Evolutionary conservation across 1,140 invertebrate genomes (phyloP).

Genomic region (Bombus fervidus): DNA sequence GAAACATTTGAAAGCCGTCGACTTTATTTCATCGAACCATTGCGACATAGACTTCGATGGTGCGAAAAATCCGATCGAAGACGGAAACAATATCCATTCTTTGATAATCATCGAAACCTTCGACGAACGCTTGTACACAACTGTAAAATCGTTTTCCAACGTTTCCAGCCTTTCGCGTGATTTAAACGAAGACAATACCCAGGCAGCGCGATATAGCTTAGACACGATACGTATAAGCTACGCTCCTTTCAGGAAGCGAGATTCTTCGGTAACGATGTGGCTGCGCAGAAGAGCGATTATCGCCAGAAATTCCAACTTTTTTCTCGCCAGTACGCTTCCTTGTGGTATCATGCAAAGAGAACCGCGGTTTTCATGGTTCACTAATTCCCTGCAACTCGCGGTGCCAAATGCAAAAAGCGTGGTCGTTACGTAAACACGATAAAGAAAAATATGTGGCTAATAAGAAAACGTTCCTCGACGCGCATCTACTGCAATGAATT

Average conservation of each 20-base stretch:
- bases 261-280: constrained; percentile 9
- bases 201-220: not conserved
- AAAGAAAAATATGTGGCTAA: not conserved
- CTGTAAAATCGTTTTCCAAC: no score
- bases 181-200: not conserved
- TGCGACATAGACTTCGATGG: no score
- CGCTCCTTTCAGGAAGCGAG: not conserved
- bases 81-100: no score
- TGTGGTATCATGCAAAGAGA: constrained; percentile 43
- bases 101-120: no score
- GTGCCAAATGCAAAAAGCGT: not conserved
- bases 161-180: not conserved
- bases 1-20: no score
- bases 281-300: not conserved
- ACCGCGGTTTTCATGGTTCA: constrained; percentile 50
- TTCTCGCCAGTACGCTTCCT: not conserved
- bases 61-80: no score
- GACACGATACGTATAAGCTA: not conserved
- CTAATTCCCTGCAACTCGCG: not conserved
- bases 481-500: not conserved
- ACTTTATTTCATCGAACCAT: no score
- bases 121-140: no score
- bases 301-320: constrained; percentile 13
- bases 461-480: not conserved
- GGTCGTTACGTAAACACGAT: constrained; percentile 29